Evolutionary conservation across 2,888 invertebrate genomes (phyloP), one percentile per base, ranked within the genome.

Genomic region (Cerastoderma edule): DNA sequence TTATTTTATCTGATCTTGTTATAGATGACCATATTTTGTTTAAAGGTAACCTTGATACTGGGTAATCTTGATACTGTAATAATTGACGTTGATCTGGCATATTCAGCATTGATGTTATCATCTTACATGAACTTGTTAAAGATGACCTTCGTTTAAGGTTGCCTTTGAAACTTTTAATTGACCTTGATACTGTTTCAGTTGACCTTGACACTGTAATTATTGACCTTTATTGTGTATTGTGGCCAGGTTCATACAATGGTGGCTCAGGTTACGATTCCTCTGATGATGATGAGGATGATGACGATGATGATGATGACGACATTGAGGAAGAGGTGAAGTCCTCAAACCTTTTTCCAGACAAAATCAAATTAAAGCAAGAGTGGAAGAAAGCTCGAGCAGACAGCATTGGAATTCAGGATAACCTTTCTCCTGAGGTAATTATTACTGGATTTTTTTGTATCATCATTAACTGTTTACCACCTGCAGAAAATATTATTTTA

Each of bases 261-360:
- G 89, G 88, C n/a, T 87, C 86, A 19, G 86, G 87, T 30, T 87
- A 87, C 60, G 85, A 89, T 67, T 87, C 87, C 1, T 85, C 85
- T 30, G 85, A 86, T 72, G 86, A 87, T 78, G 87, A 88, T 74
- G 85, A 85, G 50, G 87, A 89, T 64, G 87, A 88, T 72, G 85
- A 86, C 50, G 87, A 89, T 64, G 86, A 85, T 66, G 84, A 87
- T 66, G 85, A 87, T 46, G 83, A 83, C 54, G 83, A 83, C 50
- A 65, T 77, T 30, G 79, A 80, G 39, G 83, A 83, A 19, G 84
- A 86, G 32, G 80, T 81, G 16, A 76, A 80, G 67, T 83, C 74
- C 73, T 78, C 84, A 16, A 83, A 83, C 65, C 70, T 86, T 39
- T 86, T 84, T 73, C 84, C 84, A n/a, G 86, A 86, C 71, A 86